Evolutionary conservation across 2,888 invertebrate genomes (phyloP), one percentile per base, ranked within the genome.

Genomic region (Nomada fucata): DNA sequence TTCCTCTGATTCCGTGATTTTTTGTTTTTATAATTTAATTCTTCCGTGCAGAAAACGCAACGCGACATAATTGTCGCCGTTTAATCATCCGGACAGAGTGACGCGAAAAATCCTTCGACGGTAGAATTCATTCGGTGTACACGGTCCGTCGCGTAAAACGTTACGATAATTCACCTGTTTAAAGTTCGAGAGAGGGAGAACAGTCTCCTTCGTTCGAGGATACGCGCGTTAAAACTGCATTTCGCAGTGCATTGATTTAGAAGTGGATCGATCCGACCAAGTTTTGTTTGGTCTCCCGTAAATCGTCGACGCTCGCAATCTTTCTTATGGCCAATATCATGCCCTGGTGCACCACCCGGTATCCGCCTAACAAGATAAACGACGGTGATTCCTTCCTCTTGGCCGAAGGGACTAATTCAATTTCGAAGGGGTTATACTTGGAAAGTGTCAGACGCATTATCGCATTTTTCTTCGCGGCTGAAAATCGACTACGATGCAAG

Each of bases 361-460:
- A 47, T 65, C 76, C 63, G 44, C 23, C 65, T 69, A 79, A 78
- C 73, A 76, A 82, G 85, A 85, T 85, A 76, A 85, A 82, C 71
- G 85, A 74, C 44, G 29, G 61, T 70, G 70, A 79, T 85, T 73
- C 50, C 68, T 76, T 67, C 67, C 57, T 63, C 63, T 50, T 63
- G 73, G 52, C 20, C 81, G 78, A 78, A 18, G 71, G 61, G 59
- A 23, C 72, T 85, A 79, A 85, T 85, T 85, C 79, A 82, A 85
- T 85, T 85, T 77, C 52, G 85, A 47, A 79, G 72, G 26, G 76
- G 82, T 85, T 82, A 85, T 82, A 77, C 65, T 82, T 71, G 77
- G 82, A 75, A 82, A 72, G 79, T 67, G 82, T 79, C 71, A 50
- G 60, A 47, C 59, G 63, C 75, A 65, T 85, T 79, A 79, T 85